Evolutionary conservation across 2,888 invertebrate genomes (phyloP), one percentile per base, ranked within the genome.

Genomic region (Ypsolopha scabrella): DNA sequence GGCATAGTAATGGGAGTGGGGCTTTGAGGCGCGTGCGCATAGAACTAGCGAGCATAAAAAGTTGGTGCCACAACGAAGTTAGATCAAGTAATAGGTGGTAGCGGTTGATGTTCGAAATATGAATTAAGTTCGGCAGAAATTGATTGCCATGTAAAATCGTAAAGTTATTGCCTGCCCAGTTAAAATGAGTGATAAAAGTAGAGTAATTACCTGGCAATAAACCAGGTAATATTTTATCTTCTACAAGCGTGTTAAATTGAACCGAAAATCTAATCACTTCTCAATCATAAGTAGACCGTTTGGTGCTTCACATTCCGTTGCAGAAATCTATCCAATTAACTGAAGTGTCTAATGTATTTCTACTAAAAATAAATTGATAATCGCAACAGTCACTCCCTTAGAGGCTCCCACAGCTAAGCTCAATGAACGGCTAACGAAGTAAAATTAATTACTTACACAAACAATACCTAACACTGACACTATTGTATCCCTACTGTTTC

Each of bases 351-450:
- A 39, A 8, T 24, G 10, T 45, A 45, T 34, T 45, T 45, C 34
- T 50, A 53, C 52, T 55, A 38, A 48, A 46, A 51, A 52, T 43
- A 54, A 55, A 48, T 50, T 60, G 59, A 62, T 56, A 41, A 46
- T 52, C 58, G 62, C 64, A 67, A 53, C 58, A 45, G 49, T 50
- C 60, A 62, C 54, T 11, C 45, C 41, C 50, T 54, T 62, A 56
- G 14, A 24, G 24, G 24, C 24, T 4, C 4, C 24, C 57, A 60
- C 43, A 53, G 60, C 34, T 46, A 35, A 35, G 53, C 66, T 74
- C 72, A 75, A 77, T 74, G 35, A 11, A 70, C 68, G 65, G 53
- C 70, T 75, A 79, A 80, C 74, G 76, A 80, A 80, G 68, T 61
- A 65, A 72, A 76, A 80, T 80, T 78, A 75, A 77, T 78, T 75